Evolutionary conservation across 2,113 vertebrate species (phyloP).

Genomic region (Panthera leo): DNA sequence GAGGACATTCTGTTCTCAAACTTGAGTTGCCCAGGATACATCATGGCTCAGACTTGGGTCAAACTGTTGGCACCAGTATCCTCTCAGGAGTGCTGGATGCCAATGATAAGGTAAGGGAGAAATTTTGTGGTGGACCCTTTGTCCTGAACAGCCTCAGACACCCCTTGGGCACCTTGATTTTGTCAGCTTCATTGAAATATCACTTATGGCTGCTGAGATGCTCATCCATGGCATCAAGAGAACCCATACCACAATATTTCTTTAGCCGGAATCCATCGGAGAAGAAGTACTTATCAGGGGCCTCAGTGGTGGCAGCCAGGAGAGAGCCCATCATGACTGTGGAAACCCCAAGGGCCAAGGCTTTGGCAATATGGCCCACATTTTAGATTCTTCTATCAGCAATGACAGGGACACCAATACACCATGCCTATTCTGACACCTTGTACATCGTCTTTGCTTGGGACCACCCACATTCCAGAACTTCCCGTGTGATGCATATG

Average conservation of each 20-base stretch:
- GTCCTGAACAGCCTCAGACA: slow-evolving; percentile 97
- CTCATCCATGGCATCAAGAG: slow-evolving; percentile 98
- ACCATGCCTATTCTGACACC: slow-evolving; percentile 95
- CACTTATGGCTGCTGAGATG: slow-evolving; percentile 97
- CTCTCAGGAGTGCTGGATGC: slow-evolving; percentile 97
- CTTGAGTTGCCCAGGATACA: slow-evolving; percentile 97
- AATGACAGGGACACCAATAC: slow-evolving; percentile 95
- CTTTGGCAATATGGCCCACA: slow-evolving; percentile 95
- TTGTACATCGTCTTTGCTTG: slow-evolving; percentile 99
- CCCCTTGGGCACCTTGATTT: slow-evolving; percentile 98
- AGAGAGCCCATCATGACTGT: slow-evolving; percentile 99
- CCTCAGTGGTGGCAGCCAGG: slow-evolving; percentile 95
- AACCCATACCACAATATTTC: slow-evolving; percentile 98
- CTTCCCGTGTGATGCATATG: slow-evolving; percentile 99
- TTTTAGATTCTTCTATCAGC: slow-evolving; percentile 97
- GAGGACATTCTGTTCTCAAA: slow-evolving; percentile 97
- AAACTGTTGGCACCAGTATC: slow-evolving; percentile 97
- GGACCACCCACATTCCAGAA: slow-evolving; percentile 95
- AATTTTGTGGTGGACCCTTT: slow-evolving; percentile 98
- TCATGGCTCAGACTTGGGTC: slow-evolving; percentile 96
- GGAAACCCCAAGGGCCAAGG: slow-evolving; percentile 94
- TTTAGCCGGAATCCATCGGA: slow-evolving; percentile 96
- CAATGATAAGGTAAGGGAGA: slow-evolving; percentile 95
- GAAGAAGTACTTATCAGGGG: slow-evolving; percentile 98
- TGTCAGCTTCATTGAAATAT: slow-evolving; percentile 98